Conservation (phyloP, 2,113 vertebrate genomes). For the Syngnathoides biaculeatus region DNA sequence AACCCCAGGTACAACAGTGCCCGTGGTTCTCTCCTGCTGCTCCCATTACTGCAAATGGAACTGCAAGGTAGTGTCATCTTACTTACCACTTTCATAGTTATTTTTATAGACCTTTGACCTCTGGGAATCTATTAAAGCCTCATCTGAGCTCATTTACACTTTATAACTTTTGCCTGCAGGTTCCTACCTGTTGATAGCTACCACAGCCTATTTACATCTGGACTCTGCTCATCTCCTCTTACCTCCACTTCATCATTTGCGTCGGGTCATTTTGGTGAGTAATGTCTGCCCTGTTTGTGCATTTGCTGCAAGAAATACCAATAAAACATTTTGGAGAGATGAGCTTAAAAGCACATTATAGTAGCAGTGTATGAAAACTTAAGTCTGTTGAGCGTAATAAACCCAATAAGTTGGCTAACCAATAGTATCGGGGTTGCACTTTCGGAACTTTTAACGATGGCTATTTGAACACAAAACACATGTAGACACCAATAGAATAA, state of each 20-base stretch:
- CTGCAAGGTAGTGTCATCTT: slow-evolving; percentile 51
- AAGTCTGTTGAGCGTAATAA: too few species aligned
- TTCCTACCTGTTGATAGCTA: slow-evolving; percentile 50
- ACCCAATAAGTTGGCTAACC: too few species aligned
- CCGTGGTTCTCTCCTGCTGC: slow-evolving; percentile 73
- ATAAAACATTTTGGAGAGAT: too few species aligned
- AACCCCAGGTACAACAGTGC: slow-evolving; percentile 64
- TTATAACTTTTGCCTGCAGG: slow-evolving; percentile 1
- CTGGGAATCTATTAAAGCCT: neutral
- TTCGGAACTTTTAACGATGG: too few species aligned
- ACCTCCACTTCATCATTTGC: slow-evolving; percentile 71
- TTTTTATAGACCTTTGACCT: neutral
- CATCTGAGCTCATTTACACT: neutral
- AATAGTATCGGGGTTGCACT: too few species aligned
- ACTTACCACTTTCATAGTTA: neutral
- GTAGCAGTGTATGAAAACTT: too few species aligned
- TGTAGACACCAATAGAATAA: neutral
- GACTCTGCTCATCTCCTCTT: slow-evolving; percentile 59
- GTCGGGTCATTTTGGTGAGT: slow-evolving; percentile 84
- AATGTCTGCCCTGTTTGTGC: slow-evolving; percentile 16
- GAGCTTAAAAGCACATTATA: too few species aligned
- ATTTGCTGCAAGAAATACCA: neutral
- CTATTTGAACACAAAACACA: too few species aligned
- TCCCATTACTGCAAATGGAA: slow-evolving; percentile 50
- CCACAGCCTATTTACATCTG: slow-evolving; percentile 42